Evolutionary conservation across 2,888 invertebrate species (phyloP).

Genomic region (Nomada hirtipes): DNA sequence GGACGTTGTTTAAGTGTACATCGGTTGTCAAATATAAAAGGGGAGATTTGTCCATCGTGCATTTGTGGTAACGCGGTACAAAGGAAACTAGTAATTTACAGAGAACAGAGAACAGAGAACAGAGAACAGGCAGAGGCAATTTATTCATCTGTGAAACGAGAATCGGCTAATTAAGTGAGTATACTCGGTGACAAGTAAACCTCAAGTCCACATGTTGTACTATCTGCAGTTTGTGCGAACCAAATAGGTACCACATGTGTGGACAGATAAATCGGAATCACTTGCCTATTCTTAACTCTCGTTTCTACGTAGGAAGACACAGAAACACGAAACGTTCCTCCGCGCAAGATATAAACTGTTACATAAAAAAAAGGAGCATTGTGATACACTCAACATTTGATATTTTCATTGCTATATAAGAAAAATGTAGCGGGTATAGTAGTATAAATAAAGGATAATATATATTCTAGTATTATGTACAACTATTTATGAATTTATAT

Average conservation of each 20-base stretch:
- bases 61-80: background rate
- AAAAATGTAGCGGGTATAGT: too few species aligned
- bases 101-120: background rate
- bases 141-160: conserved; percentile 32
- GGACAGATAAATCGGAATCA: conserved; percentile 26
- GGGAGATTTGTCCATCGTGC: background rate
- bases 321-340: too few species aligned
- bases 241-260: conserved; percentile 47
- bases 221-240: conserved; percentile 59
- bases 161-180: conserved; percentile 47
- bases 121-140: conserved; percentile 15
- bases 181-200: conserved; percentile 62
- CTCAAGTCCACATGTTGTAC: conserved; percentile 61
- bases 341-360: too few species aligned
- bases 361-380: too few species aligned
- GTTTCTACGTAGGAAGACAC: background rate
- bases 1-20: background rate
- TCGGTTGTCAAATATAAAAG: background rate
- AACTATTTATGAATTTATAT: too few species aligned
- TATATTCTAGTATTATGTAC: too few species aligned
- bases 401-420: too few species aligned
- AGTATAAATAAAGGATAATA: too few species aligned
- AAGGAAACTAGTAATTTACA: conserved; percentile 20
- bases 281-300: background rate
- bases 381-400: too few species aligned